These are phyloP conservation scores for Lissonota sp. DNA, from an alignment of 2,888 invertebrate genomes.

Conservation along the genomic window DNA sequence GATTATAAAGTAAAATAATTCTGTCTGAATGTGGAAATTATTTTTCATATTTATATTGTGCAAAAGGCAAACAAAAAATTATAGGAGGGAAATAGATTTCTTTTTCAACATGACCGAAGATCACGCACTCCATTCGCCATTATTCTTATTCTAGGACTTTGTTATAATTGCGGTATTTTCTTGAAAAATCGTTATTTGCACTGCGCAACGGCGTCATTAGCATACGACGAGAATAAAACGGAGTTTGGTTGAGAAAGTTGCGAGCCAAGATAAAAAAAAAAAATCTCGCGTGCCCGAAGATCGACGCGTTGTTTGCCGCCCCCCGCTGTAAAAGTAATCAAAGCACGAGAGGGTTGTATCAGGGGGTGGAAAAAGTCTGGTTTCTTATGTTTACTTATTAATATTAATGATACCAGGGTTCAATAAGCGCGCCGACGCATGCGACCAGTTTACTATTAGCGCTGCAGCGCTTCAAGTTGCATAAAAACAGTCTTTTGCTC, in stretches of 20 bases:
- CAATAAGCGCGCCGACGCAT: no score
- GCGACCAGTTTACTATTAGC: no score
- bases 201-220: conserved; percentile 29
- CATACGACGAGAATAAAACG: conserved; percentile 21
- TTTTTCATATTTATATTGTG: background rate
- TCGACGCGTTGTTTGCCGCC: background rate
- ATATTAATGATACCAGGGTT: background rate
- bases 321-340: background rate
- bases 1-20: background rate
- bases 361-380: background rate
- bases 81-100: conserved; percentile 6
- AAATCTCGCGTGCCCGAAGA: conserved; percentile 24
- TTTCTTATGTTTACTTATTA: background rate
- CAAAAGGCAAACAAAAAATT: background rate
- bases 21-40: background rate
- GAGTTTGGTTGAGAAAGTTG: conserved; percentile 4
- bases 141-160: conserved; percentile 15
- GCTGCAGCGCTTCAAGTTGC: no score
- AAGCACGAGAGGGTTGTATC: background rate
- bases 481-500: no score
- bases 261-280: conserved; percentile 7
- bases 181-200: conserved; percentile 45
- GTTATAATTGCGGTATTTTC: conserved; percentile 46
- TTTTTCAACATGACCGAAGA: background rate
- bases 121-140: background rate